Evolutionary conservation across 1,140 invertebrate genomes (phyloP), one percentile per base, ranked within the genome.

Genomic region (Ceratina calcarata): DNA sequence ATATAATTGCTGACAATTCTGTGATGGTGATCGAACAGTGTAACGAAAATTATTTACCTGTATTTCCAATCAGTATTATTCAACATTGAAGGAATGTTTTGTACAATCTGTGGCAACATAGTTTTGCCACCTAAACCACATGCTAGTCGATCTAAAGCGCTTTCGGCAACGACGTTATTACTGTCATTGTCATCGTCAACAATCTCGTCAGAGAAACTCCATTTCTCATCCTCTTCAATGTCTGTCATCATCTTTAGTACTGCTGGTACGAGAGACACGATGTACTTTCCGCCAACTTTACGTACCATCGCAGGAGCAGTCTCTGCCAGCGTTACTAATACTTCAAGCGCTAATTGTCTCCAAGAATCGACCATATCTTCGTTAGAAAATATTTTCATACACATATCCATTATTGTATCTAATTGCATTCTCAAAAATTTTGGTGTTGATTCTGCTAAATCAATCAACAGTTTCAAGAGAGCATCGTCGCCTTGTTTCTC

Each of bases 211-310:
- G 92, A 92, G 18, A 94, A 90, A 65, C 95, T 94, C 96, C 97
- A 97, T 53, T 96, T 96, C 45, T 96, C 94, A 83, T 99, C 97
- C 24, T 99, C 98, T 45, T 99, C 98, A 58, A 99, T 92, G 88
- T 99, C 98, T 15, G 98, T 98, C 99, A 99, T 99, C 96, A 99
- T 97, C 89, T 96, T 95, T 61, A 99, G 93, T 71, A 99, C 95
- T 72, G 98, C 94, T 0, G 97, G 96, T 20, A 99, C 96, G 82
- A 97, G 92, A 20, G 94, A 91, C 53, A 95, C 94, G 72, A 99
- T 95, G 82, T 98, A 98, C 89, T 96, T 96, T 4, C 94, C 94
- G 16, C 96, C 96, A 86, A 96, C 95, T 93, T 99, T 99, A 20
- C 98, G 95, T 18, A 99, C 96, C 97, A 99, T 99, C 2, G 97